A percentile compares a stretch with the other conserved stretches of the same genome.
These are phyloP conservation scores for Clarias gariepinus DNA, from an alignment of 2,113 vertebrate genomes.

Conservation along the genomic window DNA sequence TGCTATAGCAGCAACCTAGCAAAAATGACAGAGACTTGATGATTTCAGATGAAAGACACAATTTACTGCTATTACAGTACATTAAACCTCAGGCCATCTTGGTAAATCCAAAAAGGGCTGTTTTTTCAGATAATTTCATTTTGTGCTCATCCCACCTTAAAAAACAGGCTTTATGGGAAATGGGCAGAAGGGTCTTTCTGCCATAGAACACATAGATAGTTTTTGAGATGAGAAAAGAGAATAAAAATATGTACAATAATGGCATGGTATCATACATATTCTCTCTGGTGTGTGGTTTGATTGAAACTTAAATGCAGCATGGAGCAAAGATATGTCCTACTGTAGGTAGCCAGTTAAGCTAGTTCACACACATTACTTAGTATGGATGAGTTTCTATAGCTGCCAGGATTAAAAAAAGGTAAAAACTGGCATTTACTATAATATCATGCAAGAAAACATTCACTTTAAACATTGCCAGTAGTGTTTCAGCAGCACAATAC, in stretches of 20 bases:
- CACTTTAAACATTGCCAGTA: no score
- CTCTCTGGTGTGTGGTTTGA: neutral
- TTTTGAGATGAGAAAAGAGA: neutral
- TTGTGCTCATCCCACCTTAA: constrained; percentile 13
- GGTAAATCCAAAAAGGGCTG: constrained; percentile 34
- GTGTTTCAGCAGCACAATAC: no score
- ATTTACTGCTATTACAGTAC: constrained; percentile 53
- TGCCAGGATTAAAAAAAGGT: no score
- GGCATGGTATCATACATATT: neutral
- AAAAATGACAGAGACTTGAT: constrained; percentile 40
- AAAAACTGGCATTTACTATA: no score
- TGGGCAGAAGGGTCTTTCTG: neutral
- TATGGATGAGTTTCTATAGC: no score
- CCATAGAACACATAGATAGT: neutral
- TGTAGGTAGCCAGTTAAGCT: no score
- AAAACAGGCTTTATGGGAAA: neutral
- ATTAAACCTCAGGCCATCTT: constrained; percentile 49
- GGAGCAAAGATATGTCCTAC: no score
- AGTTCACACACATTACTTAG: no score
- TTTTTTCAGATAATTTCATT: constrained; percentile 41
- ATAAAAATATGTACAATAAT: neutral
- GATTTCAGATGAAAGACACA: constrained; percentile 51
- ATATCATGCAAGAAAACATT: no score
- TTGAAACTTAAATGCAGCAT: no score
- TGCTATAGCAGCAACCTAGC: constrained; percentile 35